Evolutionary conservation across 1,140 invertebrate genomes (phyloP), one percentile per base, ranked within the genome.

Genomic region (Lineus longissimus): DNA sequence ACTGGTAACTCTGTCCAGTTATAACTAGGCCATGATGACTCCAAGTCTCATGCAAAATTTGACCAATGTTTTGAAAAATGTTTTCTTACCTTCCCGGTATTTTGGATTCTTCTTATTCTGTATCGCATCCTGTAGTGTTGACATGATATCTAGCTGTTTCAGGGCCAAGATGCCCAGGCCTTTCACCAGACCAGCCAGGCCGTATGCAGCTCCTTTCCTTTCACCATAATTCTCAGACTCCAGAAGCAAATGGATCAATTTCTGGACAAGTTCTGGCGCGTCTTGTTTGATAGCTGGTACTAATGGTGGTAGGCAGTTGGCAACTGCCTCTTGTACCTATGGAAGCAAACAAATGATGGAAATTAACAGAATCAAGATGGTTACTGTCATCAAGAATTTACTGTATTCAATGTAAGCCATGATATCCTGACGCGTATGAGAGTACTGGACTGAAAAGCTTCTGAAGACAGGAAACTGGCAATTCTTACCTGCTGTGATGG

Each of bases 201-300:
- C 82, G 62, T 82, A 82, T 0, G 82, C 80, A 19, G 81, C 81
- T 13, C 82, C 81, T 81, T 91, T 92, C 40, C 95, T 86, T 76
- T 99, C 95, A n/a, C 95, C 97, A 80, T 97, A 99, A 73, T 91
- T 95, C 66, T 97, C 91, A 1, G 94, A 94, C 68, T 95, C 93
- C 0, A 97, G 85, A 17, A 99, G 83, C 40, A 94, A 89, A 63
- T 72, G 86, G 76, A 98, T 85, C 9, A 99, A 83, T 77, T 91
- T 93, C 70, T 93, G 89, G 13, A 98, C 88, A 66, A 97, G 88
- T 36, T 87, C 86, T 0, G 92, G 90, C 6, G 93, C 92, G 73
- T 97, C 92, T 41, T 92, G 89, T 78, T 92, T 92, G 2, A 99
- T 89, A 0, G 92, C 91, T 9, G 92, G 91, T 43, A 98, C 93